phyloP scores from a whole-genome alignment of 1,140 invertebrate genomes.

The Bicyclus anynana region DNA sequence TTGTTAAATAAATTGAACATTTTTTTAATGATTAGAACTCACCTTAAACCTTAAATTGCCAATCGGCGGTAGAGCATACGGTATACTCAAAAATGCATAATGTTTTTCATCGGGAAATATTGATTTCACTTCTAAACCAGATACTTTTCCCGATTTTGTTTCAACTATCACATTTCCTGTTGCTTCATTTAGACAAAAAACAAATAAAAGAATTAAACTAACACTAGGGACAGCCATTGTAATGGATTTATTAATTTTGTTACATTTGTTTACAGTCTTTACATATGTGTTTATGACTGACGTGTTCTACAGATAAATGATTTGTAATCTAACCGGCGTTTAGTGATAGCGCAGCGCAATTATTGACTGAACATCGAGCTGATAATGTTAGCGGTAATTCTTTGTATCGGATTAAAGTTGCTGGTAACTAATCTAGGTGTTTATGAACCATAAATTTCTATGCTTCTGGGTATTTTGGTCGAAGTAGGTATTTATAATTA shows the following conservation, averaged over 20 bases:
- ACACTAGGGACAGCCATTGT: constrained; percentile 17
- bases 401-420: not conserved
- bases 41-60: constrained; percentile 80
- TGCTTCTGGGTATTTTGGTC: not conserved
- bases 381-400: constrained; percentile 7
- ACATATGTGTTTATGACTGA: constrained; percentile 42
- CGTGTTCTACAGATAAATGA: constrained; percentile 51
- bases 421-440: not conserved
- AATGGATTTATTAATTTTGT: constrained; percentile 1
- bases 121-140: constrained; percentile 50
- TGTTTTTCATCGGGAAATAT: constrained; percentile 66
- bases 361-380: not conserved
- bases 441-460: not conserved
- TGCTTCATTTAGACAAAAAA: constrained; percentile 24
- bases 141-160: constrained; percentile 57
- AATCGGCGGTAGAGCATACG: constrained; percentile 80
- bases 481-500: not conserved
- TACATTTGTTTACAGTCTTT: constrained; percentile 27
- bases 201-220: constrained; percentile 1
- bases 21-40: too few species aligned
- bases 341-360: constrained; percentile 1
- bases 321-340: constrained; percentile 38
- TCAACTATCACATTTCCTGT: constrained; percentile 47
- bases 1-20: too few species aligned
- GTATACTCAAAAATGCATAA: constrained; percentile 80